phyloP scores from a whole-genome alignment of 2,888 invertebrate genomes.

The Orthosia gracilis region DNA sequence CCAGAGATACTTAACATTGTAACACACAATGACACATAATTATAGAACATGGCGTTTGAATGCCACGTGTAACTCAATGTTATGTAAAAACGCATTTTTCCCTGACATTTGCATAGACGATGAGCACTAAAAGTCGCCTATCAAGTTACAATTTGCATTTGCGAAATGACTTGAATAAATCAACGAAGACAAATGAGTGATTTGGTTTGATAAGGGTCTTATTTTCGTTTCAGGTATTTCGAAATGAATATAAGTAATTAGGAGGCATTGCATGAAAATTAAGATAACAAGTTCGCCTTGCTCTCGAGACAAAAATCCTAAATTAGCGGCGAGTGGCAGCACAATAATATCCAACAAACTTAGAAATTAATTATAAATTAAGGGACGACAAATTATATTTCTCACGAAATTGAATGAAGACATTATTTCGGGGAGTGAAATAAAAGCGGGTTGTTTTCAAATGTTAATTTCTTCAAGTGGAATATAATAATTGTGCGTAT shows the following conservation, averaged over 20 bases:
- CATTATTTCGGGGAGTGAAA: constrained; percentile 76
- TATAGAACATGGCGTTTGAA: constrained; percentile 35
- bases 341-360: constrained; percentile 75
- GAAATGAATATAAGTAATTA: constrained; percentile 53
- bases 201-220: constrained; percentile 17
- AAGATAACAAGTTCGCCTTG: constrained; percentile 52
- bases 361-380: constrained; percentile 85
- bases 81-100: constrained; percentile 37
- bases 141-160: constrained; percentile 20
- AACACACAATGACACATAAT: constrained; percentile 55
- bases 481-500: constrained; percentile 62
- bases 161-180: constrained; percentile 30
- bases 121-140: constrained; percentile 23
- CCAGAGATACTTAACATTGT: constrained; percentile 48
- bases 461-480: constrained; percentile 74
- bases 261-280: constrained; percentile 57
- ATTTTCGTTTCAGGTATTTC: constrained; percentile 31
- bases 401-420: constrained; percentile 77
- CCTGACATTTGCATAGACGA: constrained; percentile 21
- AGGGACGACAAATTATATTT: constrained; percentile 79
- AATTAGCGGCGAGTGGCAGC: constrained; percentile 72
- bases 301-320: constrained; percentile 68
- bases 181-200: constrained; percentile 14
- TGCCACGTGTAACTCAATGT: constrained; percentile 47
- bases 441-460: constrained; percentile 75